Evolutionary conservation across 2,888 invertebrate genomes (phyloP), one percentile per base, ranked within the genome.

Genomic region (Phoenoteleia sp.): DNA sequence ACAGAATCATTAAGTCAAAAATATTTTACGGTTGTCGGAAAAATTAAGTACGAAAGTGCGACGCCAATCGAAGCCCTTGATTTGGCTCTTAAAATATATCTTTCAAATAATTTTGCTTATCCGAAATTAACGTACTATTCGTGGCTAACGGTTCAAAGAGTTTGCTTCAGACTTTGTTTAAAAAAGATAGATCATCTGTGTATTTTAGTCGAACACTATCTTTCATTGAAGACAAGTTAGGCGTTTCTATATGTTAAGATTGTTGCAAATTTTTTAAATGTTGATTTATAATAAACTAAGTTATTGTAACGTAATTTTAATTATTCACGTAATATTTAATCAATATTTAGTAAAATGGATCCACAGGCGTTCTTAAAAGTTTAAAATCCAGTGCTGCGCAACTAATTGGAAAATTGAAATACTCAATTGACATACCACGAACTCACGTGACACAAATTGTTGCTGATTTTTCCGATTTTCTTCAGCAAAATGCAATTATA

Each of bases 41-140:
- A 27, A 13, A 7, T 27, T 23, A 17, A 11, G n/a, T 66, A 66
- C n/a, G 29, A 66, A 33, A 6, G n/a, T 15, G n/a, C 11, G n/a
- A 67, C 27, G 3, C 49, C 49, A 4, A 33, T 36, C 4, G 66
- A 13, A 33, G 66, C 66, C 4, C 29, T 52, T 7, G 52, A 49
- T 6, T 49, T 67, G 4, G 56, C 71, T 2, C 13, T 71, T 11
- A 54, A 54, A 33, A 42, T 71, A 25, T 71, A 23, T 42, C 29
- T 71, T 2, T 3, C 71, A 15, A 39, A 56, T 39, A 25, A 39
- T 7, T 3, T 47, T 11, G 15, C 27, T 17, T 66, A 66, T 49
- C 66, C 66, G 15, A 69, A 52, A 54, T 47, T 23, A 5, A 72
- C 49, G 4, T 60, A 72, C 25, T 72, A 23, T 17, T 11, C 60